Evolutionary conservation across 2,888 invertebrate genomes (phyloP).

Genomic region (Agrotis clavis): DNA sequence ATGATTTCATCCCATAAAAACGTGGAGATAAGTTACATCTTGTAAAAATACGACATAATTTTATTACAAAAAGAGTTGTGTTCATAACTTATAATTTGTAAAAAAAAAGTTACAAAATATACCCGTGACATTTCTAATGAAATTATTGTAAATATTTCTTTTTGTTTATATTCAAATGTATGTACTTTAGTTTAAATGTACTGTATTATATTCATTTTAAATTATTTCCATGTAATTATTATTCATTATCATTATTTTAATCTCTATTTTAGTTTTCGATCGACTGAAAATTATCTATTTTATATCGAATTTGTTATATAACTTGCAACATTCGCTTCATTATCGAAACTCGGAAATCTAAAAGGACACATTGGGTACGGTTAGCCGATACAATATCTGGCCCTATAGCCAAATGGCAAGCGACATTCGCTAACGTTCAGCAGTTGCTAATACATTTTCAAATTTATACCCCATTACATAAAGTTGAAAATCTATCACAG

Average conservation of each 20-base stretch:
- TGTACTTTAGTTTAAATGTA: constrained; percentile 26
- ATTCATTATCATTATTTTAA: constrained; percentile 10
- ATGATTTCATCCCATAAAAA: no score
- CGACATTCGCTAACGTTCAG: no score
- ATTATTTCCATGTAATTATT: constrained; percentile 39
- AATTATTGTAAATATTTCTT: constrained; percentile 35
- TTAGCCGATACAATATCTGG: no score
- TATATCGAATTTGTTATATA: no score
- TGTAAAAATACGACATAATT: background rate
- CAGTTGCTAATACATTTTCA: no score
- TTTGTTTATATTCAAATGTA: constrained; percentile 30
- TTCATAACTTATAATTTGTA: background rate
- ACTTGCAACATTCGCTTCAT: no score
- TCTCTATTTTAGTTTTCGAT: constrained; percentile 28
- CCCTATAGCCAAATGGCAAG: no score
- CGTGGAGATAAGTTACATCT: no score
- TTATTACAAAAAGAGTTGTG: background rate
- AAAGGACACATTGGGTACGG: no score
- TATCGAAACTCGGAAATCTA: no score
- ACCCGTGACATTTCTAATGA: constrained; percentile 2
- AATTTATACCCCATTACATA: no score
- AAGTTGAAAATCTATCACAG: no score
- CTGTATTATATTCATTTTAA: constrained; percentile 43
- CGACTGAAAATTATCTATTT: constrained; percentile 9
- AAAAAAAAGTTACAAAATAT: background rate